phyloP scores from a whole-genome alignment of 2,113 vertebrate genomes.

The Anser brachyrhynchus region DNA sequence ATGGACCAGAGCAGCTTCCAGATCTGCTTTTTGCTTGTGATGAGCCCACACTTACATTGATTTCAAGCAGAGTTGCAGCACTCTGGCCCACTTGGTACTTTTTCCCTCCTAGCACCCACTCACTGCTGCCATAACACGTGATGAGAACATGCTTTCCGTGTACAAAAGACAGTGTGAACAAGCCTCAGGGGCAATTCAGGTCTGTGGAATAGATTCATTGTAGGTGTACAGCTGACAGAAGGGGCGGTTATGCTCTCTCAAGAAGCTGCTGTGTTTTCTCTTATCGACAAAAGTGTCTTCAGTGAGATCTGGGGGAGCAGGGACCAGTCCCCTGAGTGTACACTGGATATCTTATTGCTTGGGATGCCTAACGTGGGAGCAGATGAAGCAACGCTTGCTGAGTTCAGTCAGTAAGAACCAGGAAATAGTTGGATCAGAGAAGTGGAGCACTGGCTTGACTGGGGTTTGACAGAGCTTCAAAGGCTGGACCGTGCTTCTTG shows the following conservation, averaged over 20 bases:
- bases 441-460: background rate
- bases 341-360: background rate
- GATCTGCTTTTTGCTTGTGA: background rate
- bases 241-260: background rate
- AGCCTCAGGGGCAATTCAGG: background rate
- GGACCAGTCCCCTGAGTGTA: background rate
- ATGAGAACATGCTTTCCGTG: background rate
- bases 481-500: background rate
- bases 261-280: background rate
- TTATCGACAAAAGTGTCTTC: background rate
- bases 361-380: background rate
- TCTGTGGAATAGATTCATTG: background rate
- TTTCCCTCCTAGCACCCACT: background rate
- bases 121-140: accelerated
- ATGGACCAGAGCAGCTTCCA: background rate
- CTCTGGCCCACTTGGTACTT: background rate
- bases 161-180: background rate
- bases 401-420: background rate
- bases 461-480: background rate
- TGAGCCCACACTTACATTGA: background rate
- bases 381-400: too few species aligned
- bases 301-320: background rate
- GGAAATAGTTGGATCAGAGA: background rate
- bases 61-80: background rate
- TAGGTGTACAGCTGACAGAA: background rate